Percentiles rank a stretch among this genome's conserved stretches.
phyloP scores from a whole-genome alignment of 2,113 vertebrate genomes.

The Cynocephalus volans region DNA sequence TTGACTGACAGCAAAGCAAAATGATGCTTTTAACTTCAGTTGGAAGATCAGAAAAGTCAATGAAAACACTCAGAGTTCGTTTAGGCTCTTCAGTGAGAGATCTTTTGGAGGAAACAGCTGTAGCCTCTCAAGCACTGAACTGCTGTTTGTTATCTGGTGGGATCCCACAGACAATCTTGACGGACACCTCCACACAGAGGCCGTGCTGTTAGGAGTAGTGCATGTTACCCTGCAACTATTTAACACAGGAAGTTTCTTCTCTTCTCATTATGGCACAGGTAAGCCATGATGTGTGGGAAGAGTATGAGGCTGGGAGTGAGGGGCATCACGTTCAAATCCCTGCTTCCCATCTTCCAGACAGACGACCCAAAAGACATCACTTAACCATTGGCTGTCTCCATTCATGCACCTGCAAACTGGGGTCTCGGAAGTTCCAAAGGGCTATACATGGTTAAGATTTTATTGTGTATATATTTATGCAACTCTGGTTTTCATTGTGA shows the following conservation, averaged over 20 bases:
- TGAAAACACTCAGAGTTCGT: slow-evolving; percentile 82
- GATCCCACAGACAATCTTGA: neutral
- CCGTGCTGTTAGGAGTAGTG: slow-evolving; percentile 1
- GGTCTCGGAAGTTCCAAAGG: neutral
- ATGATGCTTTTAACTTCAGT: slow-evolving; percentile 84
- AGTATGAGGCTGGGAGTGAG: neutral
- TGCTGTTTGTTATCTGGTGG: neutral
- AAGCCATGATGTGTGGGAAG: too few relatives aligned
- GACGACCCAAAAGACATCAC: neutral
- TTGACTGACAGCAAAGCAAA: slow-evolving; percentile 84
- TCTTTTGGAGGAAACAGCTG: slow-evolving; percentile 22
- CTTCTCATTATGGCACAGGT: neutral
- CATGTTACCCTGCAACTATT: neutral
- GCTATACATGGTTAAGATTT: neutral
- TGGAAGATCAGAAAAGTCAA: slow-evolving; percentile 85
- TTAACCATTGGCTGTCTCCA: neutral
- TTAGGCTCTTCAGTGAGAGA: slow-evolving; percentile 11
- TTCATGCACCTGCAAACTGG: neutral
- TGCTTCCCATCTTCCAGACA: neutral
- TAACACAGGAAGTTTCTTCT: neutral
- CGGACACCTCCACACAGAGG: neutral
- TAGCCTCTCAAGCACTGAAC: neutral
- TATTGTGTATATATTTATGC: neutral
- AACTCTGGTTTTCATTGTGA: neutral
- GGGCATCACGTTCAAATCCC: neutral